Base-by-base conservation (phyloP, 2,888 invertebrate genomes). In the Campopleginae sp. region DNA sequence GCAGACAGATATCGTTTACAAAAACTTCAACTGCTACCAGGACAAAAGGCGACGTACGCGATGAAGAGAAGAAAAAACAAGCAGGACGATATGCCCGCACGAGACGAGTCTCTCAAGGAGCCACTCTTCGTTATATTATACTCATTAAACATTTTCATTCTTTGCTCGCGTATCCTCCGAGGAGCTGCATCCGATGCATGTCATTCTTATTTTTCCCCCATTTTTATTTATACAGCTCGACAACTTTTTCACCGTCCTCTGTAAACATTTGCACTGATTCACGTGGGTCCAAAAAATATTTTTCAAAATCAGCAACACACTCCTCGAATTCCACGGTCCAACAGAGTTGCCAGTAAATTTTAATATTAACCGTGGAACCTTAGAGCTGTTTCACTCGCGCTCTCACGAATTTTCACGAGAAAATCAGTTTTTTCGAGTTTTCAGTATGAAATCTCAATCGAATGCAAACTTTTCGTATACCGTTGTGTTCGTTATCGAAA, bases 1-100 rank as follows among this genome's bases (percentile, higher is more conserved):
- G 71, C 78, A 76, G 80, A 80, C 78, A 79, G 86, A 83, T 87
- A 89, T 89, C 89, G 89, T 89, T 89, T 89, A 89, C 89, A 89
- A 88, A 89, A 89, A 88, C 88, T 88, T 83, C 74, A 87, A 84
- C 86, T 72, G 86, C 78, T 72, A 86, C 78, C 68, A 63, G 14
- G 77, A 65, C 58, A 71, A 42, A 72, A 19, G 42, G 46, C 54
- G 3, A 10, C 38, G 10, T 0, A 38, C 38, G 38, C 38, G 46
- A 71, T 5, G 33, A 46, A 17, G 27, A 58, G 44, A 27, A 65
- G 38, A 44, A 14, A 42, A 78, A 23, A 70, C 42, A 70, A n/a
- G 44, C 1, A 23, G 10, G 44, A 38, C 5, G 70, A 68, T 38
- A 0, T 23, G 48, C 68, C n/a, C n/a, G n/a, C n/a, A n/a, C n/a